Conservation (phyloP, 2,113 vertebrate species). For the Pagrus major region DNA sequence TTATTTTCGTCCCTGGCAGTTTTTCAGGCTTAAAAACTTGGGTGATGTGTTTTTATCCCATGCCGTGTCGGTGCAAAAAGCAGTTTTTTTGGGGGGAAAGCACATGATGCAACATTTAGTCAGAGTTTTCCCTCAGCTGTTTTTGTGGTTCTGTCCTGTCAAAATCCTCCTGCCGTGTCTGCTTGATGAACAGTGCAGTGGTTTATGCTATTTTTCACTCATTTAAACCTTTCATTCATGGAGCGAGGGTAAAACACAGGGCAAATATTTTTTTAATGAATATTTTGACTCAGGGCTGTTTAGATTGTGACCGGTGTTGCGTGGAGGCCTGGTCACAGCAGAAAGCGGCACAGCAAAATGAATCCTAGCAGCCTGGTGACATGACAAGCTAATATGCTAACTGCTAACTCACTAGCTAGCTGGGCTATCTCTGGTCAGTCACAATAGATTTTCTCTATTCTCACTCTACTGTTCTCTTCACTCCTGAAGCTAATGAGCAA, state of each 20-base stretch:
- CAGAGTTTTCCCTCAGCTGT: constrained; percentile 39
- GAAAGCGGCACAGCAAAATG: too few relatives aligned
- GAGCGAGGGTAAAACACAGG: neutral
- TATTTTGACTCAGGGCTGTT: neutral
- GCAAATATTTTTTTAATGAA: neutral
- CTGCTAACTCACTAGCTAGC: too few relatives aligned
- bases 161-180: neutral
- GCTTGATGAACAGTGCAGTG: constrained; percentile 3
- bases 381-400: too few relatives aligned
- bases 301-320: neutral
- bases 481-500: too few relatives aligned
- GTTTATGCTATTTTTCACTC: neutral
- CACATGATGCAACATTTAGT: constrained; percentile 66
- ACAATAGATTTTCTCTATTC: too few relatives aligned
- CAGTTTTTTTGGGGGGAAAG: neutral
- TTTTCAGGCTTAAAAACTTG: constrained; percentile 29
- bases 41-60: constrained; percentile 28
- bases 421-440: too few relatives aligned
- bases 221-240: neutral
- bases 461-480: too few relatives aligned
- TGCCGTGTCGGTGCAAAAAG: neutral
- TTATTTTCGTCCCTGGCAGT: constrained; percentile 22
- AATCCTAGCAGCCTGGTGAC: too few relatives aligned
- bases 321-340: too few relatives aligned
- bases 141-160: constrained; percentile 36